These are phyloP conservation scores for Oceanodroma tethys DNA, from an alignment of 2,113 vertebrate genomes.

Conservation along the genomic window DNA sequence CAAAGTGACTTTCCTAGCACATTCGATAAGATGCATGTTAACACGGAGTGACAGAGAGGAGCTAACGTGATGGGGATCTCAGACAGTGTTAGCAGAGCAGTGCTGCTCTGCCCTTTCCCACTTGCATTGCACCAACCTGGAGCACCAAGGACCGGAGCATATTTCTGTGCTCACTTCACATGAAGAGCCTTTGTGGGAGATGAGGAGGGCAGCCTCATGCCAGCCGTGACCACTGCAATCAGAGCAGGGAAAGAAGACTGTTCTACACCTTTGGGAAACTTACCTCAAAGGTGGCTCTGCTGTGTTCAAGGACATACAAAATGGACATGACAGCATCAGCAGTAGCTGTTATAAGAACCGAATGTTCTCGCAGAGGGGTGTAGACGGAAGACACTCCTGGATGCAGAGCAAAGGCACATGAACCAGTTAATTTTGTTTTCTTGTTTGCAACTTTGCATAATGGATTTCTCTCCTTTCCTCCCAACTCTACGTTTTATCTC, in stretches of 20 bases:
- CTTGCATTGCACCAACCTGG: background rate
- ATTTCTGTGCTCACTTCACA: background rate
- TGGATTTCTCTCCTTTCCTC: background rate
- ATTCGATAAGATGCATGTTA: slow-evolving; percentile 1
- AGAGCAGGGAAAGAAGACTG: background rate
- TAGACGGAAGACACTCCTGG: background rate
- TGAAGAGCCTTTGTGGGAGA: background rate
- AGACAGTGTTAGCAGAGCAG: background rate
- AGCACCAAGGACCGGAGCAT: background rate
- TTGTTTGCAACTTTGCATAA: background rate
- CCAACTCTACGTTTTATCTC: background rate
- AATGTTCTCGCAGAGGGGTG: background rate
- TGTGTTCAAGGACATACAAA: background rate
- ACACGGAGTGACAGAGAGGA: slow-evolving; percentile 12
- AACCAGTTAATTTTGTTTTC: background rate
- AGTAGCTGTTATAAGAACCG: background rate
- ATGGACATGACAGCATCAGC: background rate
- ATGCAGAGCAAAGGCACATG: background rate
- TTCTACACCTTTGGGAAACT: background rate
- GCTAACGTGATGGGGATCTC: background rate
- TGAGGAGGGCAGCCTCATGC: background rate
- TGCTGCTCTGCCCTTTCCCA: background rate
- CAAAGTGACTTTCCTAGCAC: slow-evolving; percentile 57
- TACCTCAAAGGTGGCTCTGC: background rate
- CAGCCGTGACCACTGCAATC: background rate